Evolutionary conservation across 2,797 vertebrate genomes (phyloP), one percentile per base, ranked within the genome.

Genomic region (Lophius americanus): DNA sequence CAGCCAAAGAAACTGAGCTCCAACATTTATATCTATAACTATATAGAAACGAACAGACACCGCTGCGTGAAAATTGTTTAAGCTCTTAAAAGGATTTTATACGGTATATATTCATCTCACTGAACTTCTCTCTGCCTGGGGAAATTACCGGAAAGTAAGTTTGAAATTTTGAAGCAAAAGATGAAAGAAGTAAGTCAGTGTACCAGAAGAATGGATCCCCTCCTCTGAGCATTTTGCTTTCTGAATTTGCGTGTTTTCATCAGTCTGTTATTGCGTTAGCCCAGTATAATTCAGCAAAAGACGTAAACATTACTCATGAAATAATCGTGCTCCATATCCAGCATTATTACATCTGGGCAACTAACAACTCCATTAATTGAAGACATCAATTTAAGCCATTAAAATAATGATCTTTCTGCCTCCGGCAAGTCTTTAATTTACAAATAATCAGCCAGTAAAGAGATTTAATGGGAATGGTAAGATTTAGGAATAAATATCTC

Each of bases 81-180:
- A 23, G 23, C 23, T 23, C 23, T 23, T 23, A 23, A 23, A 23
- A 23, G 23, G 23, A 23, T 23, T 23, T 23, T 23, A 59, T 70
- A 75, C 63, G 82, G 66, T 80, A 78, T 73, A 79, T 88, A 79
- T 77, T 73, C 70, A 83, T 85, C 53, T 76, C 58, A 42, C 70
- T 70, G 73, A 72, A 80, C 75, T 71, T 59, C 67, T 38, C 43
- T 72, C 49, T 63, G 56, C 32, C 39, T 47, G 35, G 60, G 23
- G 43, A 71, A 47, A 66, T 44, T 44, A 35, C 47, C 9, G 37
- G 56, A 54, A 8, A 39, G 46, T 0, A 43, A 7, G 23, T 7
- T 39, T 32, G n/a, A 59, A 42, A 10, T 51, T 48, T 37, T 43
- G 9, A 59, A 43, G 48, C 57, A 64, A 42, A 47, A 79, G 46